Percentiles rank a stretch among this genome's conserved stretches.
phyloP scores from a whole-genome alignment of 2,888 invertebrate species.

The Anagyrus pseudococci region DNA sequence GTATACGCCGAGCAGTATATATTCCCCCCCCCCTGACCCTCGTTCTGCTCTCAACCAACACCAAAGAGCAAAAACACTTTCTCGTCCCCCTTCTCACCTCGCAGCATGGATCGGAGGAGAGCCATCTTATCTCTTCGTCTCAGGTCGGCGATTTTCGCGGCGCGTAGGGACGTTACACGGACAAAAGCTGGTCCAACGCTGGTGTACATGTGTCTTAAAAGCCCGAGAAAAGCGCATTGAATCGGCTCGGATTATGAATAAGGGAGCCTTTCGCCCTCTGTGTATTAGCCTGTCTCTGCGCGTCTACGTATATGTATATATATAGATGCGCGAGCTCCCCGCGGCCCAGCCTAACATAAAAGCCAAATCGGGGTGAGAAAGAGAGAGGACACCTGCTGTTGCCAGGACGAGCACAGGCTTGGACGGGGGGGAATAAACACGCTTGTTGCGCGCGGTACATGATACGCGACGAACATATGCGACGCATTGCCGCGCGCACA shows the following conservation, averaged over 20 bases:
- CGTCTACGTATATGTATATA: neutral
- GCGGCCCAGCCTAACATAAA: neutral
- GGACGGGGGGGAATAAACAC: slow-evolving; percentile 49
- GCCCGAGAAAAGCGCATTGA: slow-evolving; percentile 55
- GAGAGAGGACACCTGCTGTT: slow-evolving; percentile 18
- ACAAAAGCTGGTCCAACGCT: slow-evolving; percentile 34
- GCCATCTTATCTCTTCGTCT: too few species aligned
- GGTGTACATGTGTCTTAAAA: slow-evolving; percentile 49
- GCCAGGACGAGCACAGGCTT: slow-evolving; percentile 34
- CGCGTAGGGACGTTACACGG: too few species aligned
- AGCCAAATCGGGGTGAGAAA: neutral
- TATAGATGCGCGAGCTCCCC: slow-evolving; percentile 1
- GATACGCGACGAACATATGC: slow-evolving; percentile 52
- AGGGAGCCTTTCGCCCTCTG: slow-evolving; percentile 52
- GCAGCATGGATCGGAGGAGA: too few species aligned
- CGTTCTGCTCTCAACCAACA: too few species aligned
- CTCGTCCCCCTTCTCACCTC: too few species aligned
- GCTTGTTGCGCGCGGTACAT: slow-evolving; percentile 51
- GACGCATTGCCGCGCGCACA: slow-evolving; percentile 47
- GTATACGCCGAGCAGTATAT: too few species aligned
- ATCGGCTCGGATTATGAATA: slow-evolving; percentile 54
- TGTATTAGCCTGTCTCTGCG: slow-evolving; percentile 40
- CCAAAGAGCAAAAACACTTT: too few species aligned
- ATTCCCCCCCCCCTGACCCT: too few species aligned
- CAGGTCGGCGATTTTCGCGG: too few species aligned